Evolutionary conservation across 2,888 invertebrate genomes (phyloP), one percentile per base, ranked within the genome.

Genomic region (Operophtera brumata): DNA sequence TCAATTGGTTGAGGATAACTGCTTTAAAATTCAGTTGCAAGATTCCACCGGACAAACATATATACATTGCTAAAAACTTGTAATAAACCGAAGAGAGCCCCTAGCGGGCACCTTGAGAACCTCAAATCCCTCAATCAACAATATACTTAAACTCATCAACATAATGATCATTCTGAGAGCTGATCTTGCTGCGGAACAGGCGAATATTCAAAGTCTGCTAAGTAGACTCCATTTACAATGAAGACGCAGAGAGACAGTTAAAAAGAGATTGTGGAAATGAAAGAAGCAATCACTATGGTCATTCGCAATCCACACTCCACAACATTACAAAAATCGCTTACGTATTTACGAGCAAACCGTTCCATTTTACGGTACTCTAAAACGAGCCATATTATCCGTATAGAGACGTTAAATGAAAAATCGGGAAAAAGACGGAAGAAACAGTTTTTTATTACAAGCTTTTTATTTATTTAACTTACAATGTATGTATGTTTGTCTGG

Each of bases 331-430:
- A 52, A 57, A 59, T 40, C 52, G 58, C 43, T 51, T 56, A 49
- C 55, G 50, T 53, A 62, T 59, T 59, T 59, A 59, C 52, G 52
- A 55, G 39, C 48, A 42, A 61, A 62, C 57, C 59, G 56, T 61
- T 47, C 12, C 56, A 47, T 55, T 62, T 61, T 54, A 62, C 62
- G 47, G 65, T 59, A 65, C 65, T 59, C 65, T 61, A 59, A 62
- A 64, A 61, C 45, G 40, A 54, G 57, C 53, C 57, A 57, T 55
- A 57, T 57, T 61, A 56, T 39, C 48, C 51, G 49, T 44, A 37
- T 48, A 53, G 48, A 20, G 52, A 20, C 37, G 53, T 26, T 6
- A 13, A 11, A 25, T 20, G 30, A 30, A 41, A 30, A 37, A 35
- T 6, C 6, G 1, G 13, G 32, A 37, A 4, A n/a, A 13, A 36